Evolutionary conservation across 2,797 vertebrate species (phyloP).

Genomic region (Euphonia xanthogaster): DNA sequence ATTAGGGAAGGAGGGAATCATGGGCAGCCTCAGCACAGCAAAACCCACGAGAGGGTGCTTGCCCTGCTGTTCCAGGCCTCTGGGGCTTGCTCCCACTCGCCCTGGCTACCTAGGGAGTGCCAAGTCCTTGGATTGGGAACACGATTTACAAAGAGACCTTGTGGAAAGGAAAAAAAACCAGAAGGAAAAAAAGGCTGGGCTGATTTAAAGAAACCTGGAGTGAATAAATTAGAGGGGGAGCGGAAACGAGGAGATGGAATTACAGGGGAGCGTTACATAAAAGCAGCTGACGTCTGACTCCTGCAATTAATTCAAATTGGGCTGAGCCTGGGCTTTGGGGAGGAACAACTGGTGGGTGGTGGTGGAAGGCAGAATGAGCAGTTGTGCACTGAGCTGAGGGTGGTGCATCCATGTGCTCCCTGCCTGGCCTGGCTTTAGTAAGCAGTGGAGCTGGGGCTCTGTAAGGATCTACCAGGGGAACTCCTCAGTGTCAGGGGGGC

Average conservation of each 20-base stretch:
- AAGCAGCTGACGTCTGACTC: conserved; percentile 35
- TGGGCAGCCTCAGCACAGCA: neutral
- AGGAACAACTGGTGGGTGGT: neutral
- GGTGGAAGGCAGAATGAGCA: neutral
- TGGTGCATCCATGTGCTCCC: neutral
- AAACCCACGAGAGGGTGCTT: neutral
- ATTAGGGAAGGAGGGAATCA: neutral
- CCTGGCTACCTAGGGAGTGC: neutral
- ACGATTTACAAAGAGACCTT: neutral
- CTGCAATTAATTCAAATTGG: neutral
- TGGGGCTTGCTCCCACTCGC: neutral
- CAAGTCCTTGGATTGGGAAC: neutral
- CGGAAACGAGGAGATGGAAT: neutral
- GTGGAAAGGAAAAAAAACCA: neutral
- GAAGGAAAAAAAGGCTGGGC: neutral
- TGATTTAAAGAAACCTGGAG: conserved; percentile 9
- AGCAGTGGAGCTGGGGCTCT: neutral
- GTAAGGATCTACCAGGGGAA: neutral
- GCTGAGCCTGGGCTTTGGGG: neutral
- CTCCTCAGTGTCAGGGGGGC: neutral
- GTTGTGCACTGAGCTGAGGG: neutral
- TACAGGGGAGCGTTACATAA: neutral
- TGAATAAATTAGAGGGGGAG: conserved; percentile 36
- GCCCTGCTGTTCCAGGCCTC: neutral
- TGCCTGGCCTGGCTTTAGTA: neutral